These are phyloP conservation scores for Dicentrarchus labrax DNA, from an alignment of 2,113 vertebrate species.

Conservation along the genomic window DNA sequence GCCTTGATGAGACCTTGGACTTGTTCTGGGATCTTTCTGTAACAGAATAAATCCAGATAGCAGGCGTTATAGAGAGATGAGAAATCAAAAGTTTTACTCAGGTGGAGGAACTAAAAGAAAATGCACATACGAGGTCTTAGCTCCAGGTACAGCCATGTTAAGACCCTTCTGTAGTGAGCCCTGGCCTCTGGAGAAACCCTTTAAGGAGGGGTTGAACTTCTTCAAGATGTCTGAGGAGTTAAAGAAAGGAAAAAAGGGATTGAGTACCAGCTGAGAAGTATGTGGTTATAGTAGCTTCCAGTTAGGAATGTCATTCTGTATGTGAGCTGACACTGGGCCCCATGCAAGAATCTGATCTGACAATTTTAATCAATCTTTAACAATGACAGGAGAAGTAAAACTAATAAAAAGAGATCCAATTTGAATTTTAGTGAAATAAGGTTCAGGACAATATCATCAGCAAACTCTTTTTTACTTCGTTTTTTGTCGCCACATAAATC, in stretches of 20 bases:
- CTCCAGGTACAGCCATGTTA: conserved; percentile 86
- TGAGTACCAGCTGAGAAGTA: neutral
- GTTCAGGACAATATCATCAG: too few relatives aligned
- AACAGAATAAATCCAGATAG: neutral
- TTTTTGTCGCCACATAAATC: too few relatives aligned
- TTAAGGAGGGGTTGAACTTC: conserved; percentile 89
- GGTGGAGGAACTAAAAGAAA: neutral
- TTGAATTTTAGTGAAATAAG: too few relatives aligned
- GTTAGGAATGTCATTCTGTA: too few relatives aligned
- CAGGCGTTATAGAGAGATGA: neutral
- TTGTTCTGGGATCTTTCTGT: conserved; percentile 88
- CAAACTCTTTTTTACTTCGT: too few relatives aligned
- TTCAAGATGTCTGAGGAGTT: conserved; percentile 89
- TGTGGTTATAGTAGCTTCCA: neutral
- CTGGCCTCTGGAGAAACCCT: conserved; percentile 88
- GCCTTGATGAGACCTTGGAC: conserved; percentile 83
- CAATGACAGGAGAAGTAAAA: too few relatives aligned
- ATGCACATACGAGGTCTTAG: conserved; percentile 85
- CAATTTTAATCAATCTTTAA: too few relatives aligned
- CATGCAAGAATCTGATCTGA: neutral
- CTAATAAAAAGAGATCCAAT: too few relatives aligned
- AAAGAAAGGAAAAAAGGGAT: conserved; percentile 15
- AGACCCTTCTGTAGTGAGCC: conserved; percentile 80
- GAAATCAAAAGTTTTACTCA: neutral
- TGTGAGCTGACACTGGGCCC: neutral